These are phyloP conservation scores for Coendou prehensilis DNA, from an alignment of 2,797 vertebrate genomes.

Conservation along the genomic window DNA sequence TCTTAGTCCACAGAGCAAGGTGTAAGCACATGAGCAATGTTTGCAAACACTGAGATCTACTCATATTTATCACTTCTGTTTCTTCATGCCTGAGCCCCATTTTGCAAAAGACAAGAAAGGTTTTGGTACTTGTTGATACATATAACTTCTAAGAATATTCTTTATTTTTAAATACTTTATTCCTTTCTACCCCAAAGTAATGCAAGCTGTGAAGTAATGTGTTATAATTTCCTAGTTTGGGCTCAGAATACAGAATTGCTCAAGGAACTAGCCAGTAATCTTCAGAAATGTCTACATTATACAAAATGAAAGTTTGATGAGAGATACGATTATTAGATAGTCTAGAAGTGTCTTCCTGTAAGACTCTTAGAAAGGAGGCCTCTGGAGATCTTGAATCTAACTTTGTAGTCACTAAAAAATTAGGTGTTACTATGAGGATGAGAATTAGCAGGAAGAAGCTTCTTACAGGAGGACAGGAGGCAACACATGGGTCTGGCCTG, in stretches of 20 bases:
- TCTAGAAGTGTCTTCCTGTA: background rate
- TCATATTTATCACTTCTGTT: background rate
- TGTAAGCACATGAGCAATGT: background rate
- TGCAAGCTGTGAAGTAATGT: background rate
- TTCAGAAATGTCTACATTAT: background rate
- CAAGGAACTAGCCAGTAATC: background rate
- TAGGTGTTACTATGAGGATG: background rate
- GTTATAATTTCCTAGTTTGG: background rate
- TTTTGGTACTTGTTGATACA: background rate
- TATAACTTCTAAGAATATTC: background rate
- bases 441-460: background rate
- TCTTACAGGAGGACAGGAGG: background rate
- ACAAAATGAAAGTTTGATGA: background rate
- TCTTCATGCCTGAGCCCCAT: background rate
- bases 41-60: background rate
- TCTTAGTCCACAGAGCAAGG: background rate
- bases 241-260: background rate
- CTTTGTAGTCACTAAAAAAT: background rate
- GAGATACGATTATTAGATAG: background rate
- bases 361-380: background rate
- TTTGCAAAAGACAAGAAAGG: background rate
- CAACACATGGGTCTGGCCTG: background rate
- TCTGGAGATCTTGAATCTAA: background rate
- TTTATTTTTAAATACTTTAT: slow-evolving; percentile 1
- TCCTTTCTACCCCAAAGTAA: background rate